Evolutionary conservation across 2,888 invertebrate species (phyloP).

Genomic region (Zaprionus bogoriensis): DNA sequence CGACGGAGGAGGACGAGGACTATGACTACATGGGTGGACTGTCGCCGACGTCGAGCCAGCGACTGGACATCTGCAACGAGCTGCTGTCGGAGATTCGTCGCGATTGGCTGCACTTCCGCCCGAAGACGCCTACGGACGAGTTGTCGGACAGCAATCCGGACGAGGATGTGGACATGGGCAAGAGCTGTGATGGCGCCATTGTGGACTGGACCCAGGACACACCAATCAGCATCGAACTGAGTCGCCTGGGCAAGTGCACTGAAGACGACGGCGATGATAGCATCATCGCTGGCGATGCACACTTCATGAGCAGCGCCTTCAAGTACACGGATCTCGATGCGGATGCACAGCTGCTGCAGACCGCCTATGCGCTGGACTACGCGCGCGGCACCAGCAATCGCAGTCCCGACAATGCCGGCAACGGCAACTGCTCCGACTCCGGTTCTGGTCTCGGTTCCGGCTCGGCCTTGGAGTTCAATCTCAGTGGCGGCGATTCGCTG

Average conservation of each 20-base stretch:
- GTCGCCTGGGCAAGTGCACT: slow-evolving; percentile 59
- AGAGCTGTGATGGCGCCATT: slow-evolving; percentile 47
- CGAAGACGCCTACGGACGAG: slow-evolving; percentile 81
- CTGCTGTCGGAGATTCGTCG: slow-evolving; percentile 80
- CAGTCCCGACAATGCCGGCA: slow-evolving; percentile 64
- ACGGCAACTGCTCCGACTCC: slow-evolving; percentile 61
- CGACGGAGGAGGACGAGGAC: slow-evolving; percentile 43
- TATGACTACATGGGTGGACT: slow-evolving; percentile 70
- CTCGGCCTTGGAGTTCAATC: slow-evolving; percentile 80
- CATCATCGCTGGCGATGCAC: slow-evolving; percentile 38
- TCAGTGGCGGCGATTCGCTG: slow-evolving; percentile 82
- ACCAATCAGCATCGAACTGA: slow-evolving; percentile 80
- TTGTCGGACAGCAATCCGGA: slow-evolving; percentile 55
- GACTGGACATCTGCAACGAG: slow-evolving; percentile 80
- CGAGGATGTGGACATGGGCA: slow-evolving; percentile 33
- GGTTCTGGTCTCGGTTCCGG: slow-evolving; percentile 69
- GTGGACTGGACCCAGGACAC: slow-evolving; percentile 81
- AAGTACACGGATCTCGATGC: slow-evolving; percentile 81
- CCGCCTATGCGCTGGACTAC: slow-evolving; percentile 66
- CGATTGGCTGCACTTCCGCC: slow-evolving; percentile 83
- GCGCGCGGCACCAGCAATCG: slow-evolving; percentile 66
- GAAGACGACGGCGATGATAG: slow-evolving; percentile 18
- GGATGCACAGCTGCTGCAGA: slow-evolving; percentile 79
- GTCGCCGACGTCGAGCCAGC: slow-evolving; percentile 79
- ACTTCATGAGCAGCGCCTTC: slow-evolving; percentile 78